phyloP scores from a whole-genome alignment of 2,113 vertebrate species.

The Sitta europaea region DNA sequence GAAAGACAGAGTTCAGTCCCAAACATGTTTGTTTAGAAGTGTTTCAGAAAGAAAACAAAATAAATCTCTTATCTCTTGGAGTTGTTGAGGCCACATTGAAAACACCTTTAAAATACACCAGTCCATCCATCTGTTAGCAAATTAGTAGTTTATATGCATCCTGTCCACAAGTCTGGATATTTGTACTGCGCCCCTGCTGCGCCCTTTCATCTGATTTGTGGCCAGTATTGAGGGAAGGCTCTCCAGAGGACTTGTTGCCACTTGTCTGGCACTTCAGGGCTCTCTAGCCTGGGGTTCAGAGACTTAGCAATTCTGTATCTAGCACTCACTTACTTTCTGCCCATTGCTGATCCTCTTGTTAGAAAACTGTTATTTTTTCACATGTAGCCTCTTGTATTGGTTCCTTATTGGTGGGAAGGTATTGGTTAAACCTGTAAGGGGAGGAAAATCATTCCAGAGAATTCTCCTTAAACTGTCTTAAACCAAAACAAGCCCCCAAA shows the following conservation, averaged over 20 bases:
- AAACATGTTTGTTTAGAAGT: neutral
- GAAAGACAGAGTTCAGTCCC: neutral
- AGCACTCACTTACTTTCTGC: neutral
- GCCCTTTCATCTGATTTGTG: neutral
- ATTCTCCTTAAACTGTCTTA: neutral
- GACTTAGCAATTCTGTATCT: neutral
- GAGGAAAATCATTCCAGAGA: neutral
- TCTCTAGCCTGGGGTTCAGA: neutral
- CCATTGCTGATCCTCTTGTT: neutral
- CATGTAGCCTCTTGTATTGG: neutral
- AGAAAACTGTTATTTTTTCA: neutral
- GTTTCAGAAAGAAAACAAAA: neutral
- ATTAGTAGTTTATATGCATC: neutral
- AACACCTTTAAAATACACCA: neutral
- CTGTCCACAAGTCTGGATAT: neutral
- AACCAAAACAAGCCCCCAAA: neutral
- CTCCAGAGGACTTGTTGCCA: neutral
- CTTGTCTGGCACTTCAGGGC: rapidly evolving
- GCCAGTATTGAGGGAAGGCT: neutral
- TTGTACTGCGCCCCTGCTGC: neutral
- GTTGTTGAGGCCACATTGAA: neutral
- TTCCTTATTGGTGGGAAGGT: neutral
- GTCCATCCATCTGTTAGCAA: neutral
- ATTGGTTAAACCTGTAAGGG: neutral
- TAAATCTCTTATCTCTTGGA: neutral